Evolutionary conservation across 2,888 invertebrate genomes (phyloP).

Genomic region (Cheilosia variabilis): DNA sequence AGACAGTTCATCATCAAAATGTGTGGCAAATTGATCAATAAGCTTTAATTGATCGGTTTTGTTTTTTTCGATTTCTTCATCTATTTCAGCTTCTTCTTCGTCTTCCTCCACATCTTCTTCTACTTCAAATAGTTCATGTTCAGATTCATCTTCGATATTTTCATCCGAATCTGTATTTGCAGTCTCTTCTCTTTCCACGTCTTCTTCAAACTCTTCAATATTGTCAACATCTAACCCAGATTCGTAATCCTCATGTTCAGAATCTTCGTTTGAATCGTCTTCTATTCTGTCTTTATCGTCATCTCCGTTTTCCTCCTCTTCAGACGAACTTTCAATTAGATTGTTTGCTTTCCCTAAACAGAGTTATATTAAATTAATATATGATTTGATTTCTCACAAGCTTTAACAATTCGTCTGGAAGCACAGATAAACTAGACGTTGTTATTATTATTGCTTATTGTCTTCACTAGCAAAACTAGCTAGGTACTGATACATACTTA

Average conservation of each 20-base stretch:
- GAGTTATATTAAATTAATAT: neutral
- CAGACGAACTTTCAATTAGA: slow-evolving; percentile 74
- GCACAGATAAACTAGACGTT: no score
- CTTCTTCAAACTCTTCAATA: slow-evolving; percentile 55
- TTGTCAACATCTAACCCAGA: neutral
- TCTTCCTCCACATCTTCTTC: slow-evolving; percentile 71
- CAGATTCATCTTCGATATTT: slow-evolving; percentile 64
- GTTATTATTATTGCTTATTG: no score
- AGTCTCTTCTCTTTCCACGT: slow-evolving; percentile 25
- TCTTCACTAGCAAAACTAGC: no score
- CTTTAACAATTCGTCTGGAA: neutral
- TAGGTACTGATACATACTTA: neutral
- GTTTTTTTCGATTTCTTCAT: slow-evolving; percentile 70
- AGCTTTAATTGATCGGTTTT: slow-evolving; percentile 43
- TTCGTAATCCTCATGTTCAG: slow-evolving; percentile 81
- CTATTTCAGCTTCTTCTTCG: slow-evolving; percentile 65
- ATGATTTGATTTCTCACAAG: neutral
- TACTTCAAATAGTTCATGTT: neutral
- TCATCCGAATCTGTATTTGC: slow-evolving; percentile 12
- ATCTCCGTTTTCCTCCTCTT: slow-evolving; percentile 56
- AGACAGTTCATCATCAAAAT: slow-evolving; percentile 88
- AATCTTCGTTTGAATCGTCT: slow-evolving; percentile 75
- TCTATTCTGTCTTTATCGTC: slow-evolving; percentile 2
- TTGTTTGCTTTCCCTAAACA: slow-evolving; percentile 24
- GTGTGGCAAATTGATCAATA: slow-evolving; percentile 87